Percentiles rank a stretch among this genome's conserved stretches.
Evolutionary conservation across 1,140 invertebrate genomes (phyloP).

Genomic region (Drosophila lini): DNA sequence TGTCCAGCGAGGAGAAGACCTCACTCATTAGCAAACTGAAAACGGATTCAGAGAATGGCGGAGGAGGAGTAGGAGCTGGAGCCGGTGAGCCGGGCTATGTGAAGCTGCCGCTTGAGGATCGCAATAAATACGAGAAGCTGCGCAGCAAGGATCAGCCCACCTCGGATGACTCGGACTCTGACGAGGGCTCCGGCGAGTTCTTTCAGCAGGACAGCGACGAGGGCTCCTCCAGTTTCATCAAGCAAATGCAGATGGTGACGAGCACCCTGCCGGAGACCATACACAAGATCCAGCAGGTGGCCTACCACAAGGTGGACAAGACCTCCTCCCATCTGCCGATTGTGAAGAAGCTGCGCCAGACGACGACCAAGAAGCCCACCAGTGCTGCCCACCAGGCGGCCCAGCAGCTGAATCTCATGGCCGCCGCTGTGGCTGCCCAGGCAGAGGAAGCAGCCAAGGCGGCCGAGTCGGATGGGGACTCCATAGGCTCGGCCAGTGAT

Average conservation of each 20-base stretch:
- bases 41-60: constrained; percentile 69
- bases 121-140: constrained; percentile 93
- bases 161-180: constrained; percentile 86
- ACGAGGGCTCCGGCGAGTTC: constrained; percentile 52
- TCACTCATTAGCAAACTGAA: constrained; percentile 74
- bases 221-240: constrained; percentile 66
- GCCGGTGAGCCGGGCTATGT: constrained; percentile 84
- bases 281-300: constrained; percentile 84
- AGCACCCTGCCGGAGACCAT: constrained; percentile 85
- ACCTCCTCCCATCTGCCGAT: constrained; percentile 81
- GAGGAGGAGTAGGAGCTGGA: constrained; percentile 9
- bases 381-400: constrained; percentile 78
- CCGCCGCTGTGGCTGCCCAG: constrained; percentile 67
- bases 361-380: constrained; percentile 84
- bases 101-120: constrained; percentile 88
- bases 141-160: constrained; percentile 86
- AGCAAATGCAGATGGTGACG: constrained; percentile 86
- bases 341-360: constrained; percentile 82
- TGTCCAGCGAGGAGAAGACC: constrained; percentile 80
- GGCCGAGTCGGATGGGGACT: constrained; percentile 86
- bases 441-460: constrained; percentile 60
- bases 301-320: constrained; percentile 85
- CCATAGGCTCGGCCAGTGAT: constrained; percentile 91
- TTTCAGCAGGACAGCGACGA: constrained; percentile 75
- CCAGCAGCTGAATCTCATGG: constrained; percentile 74